Evolutionary conservation across 2,113 vertebrate genomes (phyloP).

Genomic region (Aythya baeri): DNA sequence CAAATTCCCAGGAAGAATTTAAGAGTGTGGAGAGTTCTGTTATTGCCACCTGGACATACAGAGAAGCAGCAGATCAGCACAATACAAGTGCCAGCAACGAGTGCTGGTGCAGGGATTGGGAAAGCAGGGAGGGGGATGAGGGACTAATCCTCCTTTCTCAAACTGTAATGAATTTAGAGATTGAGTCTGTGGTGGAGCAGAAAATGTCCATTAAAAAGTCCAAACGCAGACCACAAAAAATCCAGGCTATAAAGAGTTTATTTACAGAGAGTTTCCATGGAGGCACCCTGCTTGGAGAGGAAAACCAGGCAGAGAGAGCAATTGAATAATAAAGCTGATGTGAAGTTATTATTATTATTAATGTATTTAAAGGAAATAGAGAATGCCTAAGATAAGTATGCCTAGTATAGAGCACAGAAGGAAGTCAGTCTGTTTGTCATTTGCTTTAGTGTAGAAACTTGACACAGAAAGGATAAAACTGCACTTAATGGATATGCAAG

Average conservation of each 20-base stretch:
- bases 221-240: neutral
- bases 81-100: fast-evolving
- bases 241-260: neutral
- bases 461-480: neutral
- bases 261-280: neutral
- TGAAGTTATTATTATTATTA: neutral
- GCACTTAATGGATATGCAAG: neutral
- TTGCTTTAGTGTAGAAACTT: neutral
- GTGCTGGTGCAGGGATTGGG: neutral
- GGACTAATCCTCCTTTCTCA: neutral
- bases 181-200: neutral
- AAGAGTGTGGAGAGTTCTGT: neutral
- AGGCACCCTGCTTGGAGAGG: neutral
- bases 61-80: neutral
- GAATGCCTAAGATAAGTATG: neutral
- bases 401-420: neutral
- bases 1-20: neutral
- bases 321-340: neutral
- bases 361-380: neutral
- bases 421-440: neutral
- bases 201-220: neutral
- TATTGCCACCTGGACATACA: fast-evolving
- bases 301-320: neutral
- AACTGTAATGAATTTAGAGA: neutral
- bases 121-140: neutral